Percentiles rank a stretch among this genome's conserved stretches.
Evolutionary conservation across 2,888 invertebrate species (phyloP).

Genomic region (Parascotia fuliginaria): DNA sequence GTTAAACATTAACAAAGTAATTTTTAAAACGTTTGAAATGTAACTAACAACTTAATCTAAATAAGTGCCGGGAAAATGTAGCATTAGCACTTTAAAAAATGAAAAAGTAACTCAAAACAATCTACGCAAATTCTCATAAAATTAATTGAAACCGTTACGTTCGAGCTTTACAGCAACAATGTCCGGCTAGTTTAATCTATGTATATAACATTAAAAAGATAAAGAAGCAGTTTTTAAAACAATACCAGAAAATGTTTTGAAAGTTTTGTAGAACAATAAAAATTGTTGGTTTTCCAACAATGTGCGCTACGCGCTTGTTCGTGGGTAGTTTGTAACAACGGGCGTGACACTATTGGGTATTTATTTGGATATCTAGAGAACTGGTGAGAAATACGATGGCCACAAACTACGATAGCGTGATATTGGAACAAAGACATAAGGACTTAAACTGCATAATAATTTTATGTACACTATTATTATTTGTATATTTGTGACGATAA

Average conservation of each 20-base stretch:
- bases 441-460: no score
- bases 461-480: no score
- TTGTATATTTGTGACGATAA: no score
- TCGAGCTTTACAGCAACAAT: conserved; percentile 20
- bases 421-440: no score
- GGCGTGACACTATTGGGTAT: conserved; percentile 44
- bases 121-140: background rate
- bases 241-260: conserved; percentile 48
- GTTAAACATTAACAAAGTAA: background rate
- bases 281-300: conserved; percentile 52
- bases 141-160: conserved; percentile 23
- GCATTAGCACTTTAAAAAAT: conserved; percentile 7
- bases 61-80: background rate
- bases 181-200: conserved; percentile 28
- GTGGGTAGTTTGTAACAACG: conserved; percentile 61
- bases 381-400: conserved; percentile 3
- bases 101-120: conserved; percentile 1
- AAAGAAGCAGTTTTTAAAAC: conserved; percentile 46
- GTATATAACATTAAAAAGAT: conserved; percentile 42
- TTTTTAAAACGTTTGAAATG: background rate
- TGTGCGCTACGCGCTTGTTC: conserved; percentile 42
- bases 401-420: background rate
- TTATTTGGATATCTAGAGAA: conserved; percentile 39
- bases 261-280: conserved; percentile 48
- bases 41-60: background rate